These are phyloP conservation scores for Coracias cyanogaster DNA, from an alignment of 2,797 vertebrate genomes.

Conservation along the genomic window DNA sequence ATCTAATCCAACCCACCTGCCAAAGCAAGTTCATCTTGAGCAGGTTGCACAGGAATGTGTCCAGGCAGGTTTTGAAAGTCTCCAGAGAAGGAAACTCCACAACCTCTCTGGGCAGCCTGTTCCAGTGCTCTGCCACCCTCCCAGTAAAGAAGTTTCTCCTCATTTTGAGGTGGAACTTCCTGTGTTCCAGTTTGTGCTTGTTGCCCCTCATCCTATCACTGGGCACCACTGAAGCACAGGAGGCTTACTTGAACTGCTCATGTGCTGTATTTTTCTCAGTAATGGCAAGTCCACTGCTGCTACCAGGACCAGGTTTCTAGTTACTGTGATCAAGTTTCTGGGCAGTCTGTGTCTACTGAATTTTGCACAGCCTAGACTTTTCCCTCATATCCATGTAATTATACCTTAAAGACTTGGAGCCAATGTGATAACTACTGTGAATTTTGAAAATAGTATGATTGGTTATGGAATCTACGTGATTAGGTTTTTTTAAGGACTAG, in stretches of 20 bases:
- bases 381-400: neutral
- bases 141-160: too few relatives aligned
- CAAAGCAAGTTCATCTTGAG: too few relatives aligned
- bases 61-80: too few relatives aligned
- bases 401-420: neutral
- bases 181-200: too few relatives aligned
- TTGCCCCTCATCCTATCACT: too few relatives aligned
- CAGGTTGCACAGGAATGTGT: too few relatives aligned
- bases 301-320: neutral
- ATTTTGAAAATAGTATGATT: neutral
- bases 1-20: too few relatives aligned
- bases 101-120: too few relatives aligned
- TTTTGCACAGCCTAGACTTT: neutral
- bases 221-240: neutral
- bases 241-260: neutral
- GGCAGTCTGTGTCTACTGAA: neutral
- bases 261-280: neutral
- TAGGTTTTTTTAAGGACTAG: neutral
- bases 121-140: too few relatives aligned
- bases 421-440: neutral
- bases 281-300: neutral
- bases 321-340: neutral
- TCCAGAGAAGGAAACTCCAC: too few relatives aligned
- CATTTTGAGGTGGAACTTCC: too few relatives aligned
- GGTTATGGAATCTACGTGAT: neutral